A percentile compares a stretch with the other conserved stretches of the same genome.
Conservation (phyloP, 2,113 vertebrate genomes). For the Oenanthe oenanthe region DNA sequence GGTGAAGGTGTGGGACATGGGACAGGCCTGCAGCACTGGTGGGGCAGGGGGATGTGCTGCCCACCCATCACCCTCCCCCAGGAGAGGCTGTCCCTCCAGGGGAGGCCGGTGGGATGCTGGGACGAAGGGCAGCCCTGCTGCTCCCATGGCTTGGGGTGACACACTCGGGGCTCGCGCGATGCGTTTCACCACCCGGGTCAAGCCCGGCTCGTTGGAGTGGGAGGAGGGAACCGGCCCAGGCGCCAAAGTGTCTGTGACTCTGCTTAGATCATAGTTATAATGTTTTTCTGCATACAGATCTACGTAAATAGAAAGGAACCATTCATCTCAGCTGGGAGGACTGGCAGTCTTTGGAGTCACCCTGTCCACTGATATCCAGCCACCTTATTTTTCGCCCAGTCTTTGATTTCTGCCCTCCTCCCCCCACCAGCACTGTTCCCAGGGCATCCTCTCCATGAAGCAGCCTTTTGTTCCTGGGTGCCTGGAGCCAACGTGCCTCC, state of each 20-base stretch:
- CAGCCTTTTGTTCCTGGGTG: conserved; percentile 40
- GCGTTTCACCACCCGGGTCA: background rate
- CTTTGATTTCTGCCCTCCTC: conserved; percentile 55
- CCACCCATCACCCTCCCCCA: background rate
- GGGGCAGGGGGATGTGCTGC: background rate
- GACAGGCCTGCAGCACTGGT: background rate
- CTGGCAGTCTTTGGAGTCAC: conserved; percentile 39
- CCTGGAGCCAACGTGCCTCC: background rate
- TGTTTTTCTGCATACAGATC: conserved; percentile 52
- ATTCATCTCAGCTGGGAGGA: conserved; percentile 53
- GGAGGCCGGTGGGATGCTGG: fast-evolving
- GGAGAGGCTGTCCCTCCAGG: background rate
- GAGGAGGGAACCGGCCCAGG: conserved; percentile 44
- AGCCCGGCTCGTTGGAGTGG: conserved; percentile 2
- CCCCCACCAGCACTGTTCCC: conserved; percentile 29
- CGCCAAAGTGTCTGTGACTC: conserved; percentile 61
- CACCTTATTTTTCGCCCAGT: conserved; percentile 45
- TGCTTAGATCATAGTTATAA: conserved; percentile 47
- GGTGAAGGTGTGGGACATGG: background rate
- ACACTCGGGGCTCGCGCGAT: background rate
- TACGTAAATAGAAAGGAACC: conserved; percentile 54
- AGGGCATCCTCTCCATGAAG: conserved; percentile 39
- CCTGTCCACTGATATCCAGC: conserved; percentile 46
- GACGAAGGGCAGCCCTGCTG: fast-evolving
- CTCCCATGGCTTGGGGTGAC: background rate